Evolutionary conservation across 2,797 vertebrate genomes (phyloP).

Genomic region (Halcyon leucocephala): DNA sequence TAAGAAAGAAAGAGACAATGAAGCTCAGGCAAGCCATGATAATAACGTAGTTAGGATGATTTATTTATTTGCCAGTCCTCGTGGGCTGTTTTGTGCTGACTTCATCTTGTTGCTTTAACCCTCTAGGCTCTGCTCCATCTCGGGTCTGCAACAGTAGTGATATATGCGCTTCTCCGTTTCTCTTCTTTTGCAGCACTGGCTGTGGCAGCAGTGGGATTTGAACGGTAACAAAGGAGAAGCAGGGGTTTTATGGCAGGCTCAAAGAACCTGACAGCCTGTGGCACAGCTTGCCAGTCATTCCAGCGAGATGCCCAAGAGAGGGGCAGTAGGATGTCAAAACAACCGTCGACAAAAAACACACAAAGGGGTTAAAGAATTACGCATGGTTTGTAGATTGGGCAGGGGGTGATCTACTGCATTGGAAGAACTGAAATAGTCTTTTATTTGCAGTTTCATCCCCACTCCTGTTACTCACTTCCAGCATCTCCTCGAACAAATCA

Average conservation of each 20-base stretch:
- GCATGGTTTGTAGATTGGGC: background rate
- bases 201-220: background rate
- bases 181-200: background rate
- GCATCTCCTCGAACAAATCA: background rate
- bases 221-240: background rate
- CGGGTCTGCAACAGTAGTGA: background rate
- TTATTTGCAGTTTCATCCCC: background rate
- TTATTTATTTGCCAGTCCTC: slow-evolving; percentile 59
- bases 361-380: background rate
- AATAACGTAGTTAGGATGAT: slow-evolving; percentile 32
- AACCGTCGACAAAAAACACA: background rate
- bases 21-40: slow-evolving; percentile 24
- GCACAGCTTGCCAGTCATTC: background rate
- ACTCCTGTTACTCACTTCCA: background rate
- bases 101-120: slow-evolving; percentile 59
- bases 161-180: background rate
- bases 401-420: background rate
- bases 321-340: background rate
- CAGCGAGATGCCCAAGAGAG: background rate
- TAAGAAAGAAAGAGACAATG: slow-evolving; percentile 42
- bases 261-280: background rate
- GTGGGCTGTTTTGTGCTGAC: slow-evolving; percentile 44
- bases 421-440: background rate
- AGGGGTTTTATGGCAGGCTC: background rate
- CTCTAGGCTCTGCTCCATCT: background rate